Evolutionary conservation across 2,888 invertebrate species (phyloP).

Genomic region (Pocota personata): DNA sequence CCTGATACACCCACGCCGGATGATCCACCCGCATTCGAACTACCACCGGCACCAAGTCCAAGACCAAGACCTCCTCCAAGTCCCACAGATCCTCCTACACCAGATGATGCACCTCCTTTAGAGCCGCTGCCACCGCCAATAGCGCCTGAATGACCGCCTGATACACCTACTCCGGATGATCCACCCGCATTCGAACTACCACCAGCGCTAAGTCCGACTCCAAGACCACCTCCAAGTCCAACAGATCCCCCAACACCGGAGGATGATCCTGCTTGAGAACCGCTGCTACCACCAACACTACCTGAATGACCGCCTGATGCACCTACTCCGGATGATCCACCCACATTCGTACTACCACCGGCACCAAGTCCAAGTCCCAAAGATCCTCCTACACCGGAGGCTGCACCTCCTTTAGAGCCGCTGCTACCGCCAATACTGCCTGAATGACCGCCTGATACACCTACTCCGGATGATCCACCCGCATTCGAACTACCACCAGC

Average conservation of each 20-base stretch:
- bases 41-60: not conserved
- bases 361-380: not conserved
- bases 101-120: constrained; percentile 12
- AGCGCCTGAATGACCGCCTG: not conserved
- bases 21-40: not conserved
- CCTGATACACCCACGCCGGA: not conserved
- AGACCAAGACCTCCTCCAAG: not conserved
- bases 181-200: not conserved
- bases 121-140: not conserved
- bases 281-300: not conserved
- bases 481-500: not conserved
- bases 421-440: not conserved
- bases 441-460: not conserved
- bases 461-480: not conserved
- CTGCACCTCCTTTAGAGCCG: not conserved
- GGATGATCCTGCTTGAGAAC: not conserved
- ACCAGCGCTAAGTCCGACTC: not conserved
- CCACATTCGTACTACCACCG: not conserved
- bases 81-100: constrained; percentile 12
- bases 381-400: too few species aligned
- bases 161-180: not conserved
- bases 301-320: not conserved
- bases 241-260: not conserved
- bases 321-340: not conserved
- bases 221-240: constrained; percentile 3